Base-by-base conservation (phyloP, 2,888 invertebrate genomes). In the Ceratothoa steindachneri region DNA sequence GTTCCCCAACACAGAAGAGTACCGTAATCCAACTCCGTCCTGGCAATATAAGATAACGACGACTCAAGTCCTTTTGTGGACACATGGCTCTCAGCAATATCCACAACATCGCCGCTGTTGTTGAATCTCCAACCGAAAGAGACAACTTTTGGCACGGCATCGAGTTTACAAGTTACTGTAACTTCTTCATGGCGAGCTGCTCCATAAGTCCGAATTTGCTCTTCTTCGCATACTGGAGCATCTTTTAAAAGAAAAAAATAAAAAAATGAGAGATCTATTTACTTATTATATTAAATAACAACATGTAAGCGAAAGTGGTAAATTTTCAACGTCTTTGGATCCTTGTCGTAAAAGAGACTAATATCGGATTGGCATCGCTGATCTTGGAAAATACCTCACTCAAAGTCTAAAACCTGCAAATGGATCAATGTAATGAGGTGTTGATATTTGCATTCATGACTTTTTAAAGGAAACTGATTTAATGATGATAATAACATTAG, bases 1-100 rank as follows among this genome's bases (percentile, higher is more conserved):
- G 89, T 88, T 0, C 93, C 93, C 88, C 91, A 91, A 85, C 95
- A 95, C 65, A 93, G 87, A 30, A 95, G 85, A 0, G 94, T 93
- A 0, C 95, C 95, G 82, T 95, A 95, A 86, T 95, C 95, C 30
- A 77, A 53, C 67, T 77, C 77, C 12, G 75, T 75, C 29, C 72
- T 53, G 3, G 74, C 75, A 27, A 70, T 69, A 60, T 77, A 75
- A 15, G 74, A 71, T 19, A 77, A 67, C 9, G 69, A 66, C 1
- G 77, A 77, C 67, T 73, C 53, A 28, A 73, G 69, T 0, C 75
- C 77, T 31, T 73, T 60, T 9, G 73, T 68, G 0, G 69, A 68
- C 4, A 79, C 79, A 66, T 73, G 72, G 41, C 60, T 72, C 53
- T 74, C 77, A 9, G 75, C 71, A 0, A 78, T 69, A 28, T 77